phyloP scores from a whole-genome alignment of 1,140 invertebrate species.

The Proctacanthus coquilletti region DNA sequence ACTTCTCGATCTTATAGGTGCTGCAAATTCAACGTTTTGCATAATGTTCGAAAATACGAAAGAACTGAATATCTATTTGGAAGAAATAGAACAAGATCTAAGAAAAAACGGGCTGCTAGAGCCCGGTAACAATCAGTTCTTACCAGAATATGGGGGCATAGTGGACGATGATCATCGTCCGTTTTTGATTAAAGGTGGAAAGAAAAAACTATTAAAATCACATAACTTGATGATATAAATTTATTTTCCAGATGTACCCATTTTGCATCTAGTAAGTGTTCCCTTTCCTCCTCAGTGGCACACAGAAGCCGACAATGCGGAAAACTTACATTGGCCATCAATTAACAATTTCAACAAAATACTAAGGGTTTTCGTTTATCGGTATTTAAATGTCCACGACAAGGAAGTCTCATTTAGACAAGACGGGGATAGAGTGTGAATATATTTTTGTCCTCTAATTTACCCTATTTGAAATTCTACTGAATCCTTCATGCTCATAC shows the following conservation, averaged over 20 bases:
- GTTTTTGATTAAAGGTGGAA: conserved; percentile 56
- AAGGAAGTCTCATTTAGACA: too few relatives aligned
- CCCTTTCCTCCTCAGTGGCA: conserved; percentile 85
- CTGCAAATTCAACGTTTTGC: conserved; percentile 60
- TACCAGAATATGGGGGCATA: conserved; percentile 38
- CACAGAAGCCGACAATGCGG: conserved; percentile 49
- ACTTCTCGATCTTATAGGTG: conserved; percentile 77
- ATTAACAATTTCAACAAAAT: conserved; percentile 78
- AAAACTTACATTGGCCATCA: conserved; percentile 54
- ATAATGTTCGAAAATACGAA: conserved; percentile 61
- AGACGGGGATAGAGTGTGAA: too few relatives aligned
- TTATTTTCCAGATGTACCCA: conserved; percentile 30
- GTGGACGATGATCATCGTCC: conserved; percentile 92
- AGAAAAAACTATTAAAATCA: background rate
- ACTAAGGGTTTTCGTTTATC: conserved; percentile 50
- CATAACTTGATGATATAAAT: too few relatives aligned
- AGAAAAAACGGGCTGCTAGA: conserved; percentile 32
- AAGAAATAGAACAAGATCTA: conserved; percentile 42
- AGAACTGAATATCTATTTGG: conserved; percentile 45
- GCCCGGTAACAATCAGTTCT: conserved; percentile 22
- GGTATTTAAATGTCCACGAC: too few relatives aligned
- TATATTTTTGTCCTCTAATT: too few relatives aligned
- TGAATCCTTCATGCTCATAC: too few relatives aligned
- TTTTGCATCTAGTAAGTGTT: conserved; percentile 72
- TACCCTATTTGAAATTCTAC: too few relatives aligned